Evolutionary conservation across 2,888 invertebrate genomes (phyloP).

Genomic region (Diadromus collaris): DNA sequence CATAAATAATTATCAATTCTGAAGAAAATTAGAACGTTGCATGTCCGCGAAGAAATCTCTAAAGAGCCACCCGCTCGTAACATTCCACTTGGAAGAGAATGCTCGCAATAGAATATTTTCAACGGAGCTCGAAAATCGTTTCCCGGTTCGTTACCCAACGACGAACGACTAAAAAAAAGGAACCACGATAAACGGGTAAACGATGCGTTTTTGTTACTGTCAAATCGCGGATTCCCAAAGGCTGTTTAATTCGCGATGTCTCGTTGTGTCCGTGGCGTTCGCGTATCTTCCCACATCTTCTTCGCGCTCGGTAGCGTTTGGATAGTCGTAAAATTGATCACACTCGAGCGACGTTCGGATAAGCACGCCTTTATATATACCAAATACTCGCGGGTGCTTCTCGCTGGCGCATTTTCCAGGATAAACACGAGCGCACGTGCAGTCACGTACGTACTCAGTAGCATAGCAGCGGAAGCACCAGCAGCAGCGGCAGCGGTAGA

Average conservation of each 20-base stretch:
- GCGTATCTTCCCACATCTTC: not conserved
- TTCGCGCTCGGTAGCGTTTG: constrained; percentile 18
- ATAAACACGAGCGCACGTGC: constrained; percentile 65
- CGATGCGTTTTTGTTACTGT: not conserved
- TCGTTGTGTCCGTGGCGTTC: not conserved
- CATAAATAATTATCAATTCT: too few species aligned
- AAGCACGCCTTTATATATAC: constrained; percentile 36
- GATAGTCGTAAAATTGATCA: constrained; percentile 57
- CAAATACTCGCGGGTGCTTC: constrained; percentile 49
- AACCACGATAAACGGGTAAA: not conserved
- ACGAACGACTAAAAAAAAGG: not conserved
- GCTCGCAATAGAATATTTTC: not conserved
- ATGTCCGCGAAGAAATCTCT: too few species aligned
- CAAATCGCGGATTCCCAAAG: not conserved
- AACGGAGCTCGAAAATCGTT: not conserved
- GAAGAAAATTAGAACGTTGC: too few species aligned
- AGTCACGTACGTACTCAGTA: constrained; percentile 56
- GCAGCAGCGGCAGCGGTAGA: constrained; percentile 33
- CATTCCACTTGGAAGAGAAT: not conserved
- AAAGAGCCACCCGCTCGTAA: not conserved
- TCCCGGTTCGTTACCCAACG: not conserved
- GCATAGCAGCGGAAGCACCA: constrained; percentile 33
- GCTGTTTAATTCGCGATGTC: not conserved
- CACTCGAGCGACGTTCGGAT: constrained; percentile 50
- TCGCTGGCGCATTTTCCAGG: constrained; percentile 59